Conservation (phyloP, 2,888 invertebrate species). For the Amitus sp. region DNA sequence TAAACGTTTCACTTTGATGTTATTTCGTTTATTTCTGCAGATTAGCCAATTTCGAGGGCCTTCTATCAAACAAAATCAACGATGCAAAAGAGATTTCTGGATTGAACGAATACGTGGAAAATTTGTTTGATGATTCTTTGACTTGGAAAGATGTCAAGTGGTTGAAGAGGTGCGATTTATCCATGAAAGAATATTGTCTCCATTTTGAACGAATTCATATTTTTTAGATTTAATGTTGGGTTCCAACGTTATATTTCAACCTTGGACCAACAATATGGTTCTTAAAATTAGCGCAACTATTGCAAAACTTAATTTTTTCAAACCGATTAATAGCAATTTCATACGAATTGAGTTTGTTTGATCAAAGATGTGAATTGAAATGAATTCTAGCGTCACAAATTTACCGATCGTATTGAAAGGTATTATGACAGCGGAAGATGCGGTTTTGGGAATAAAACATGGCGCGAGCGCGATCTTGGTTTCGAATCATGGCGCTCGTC, state of each 20-base stretch:
- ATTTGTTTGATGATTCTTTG: slow-evolving; percentile 81
- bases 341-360: too few relatives aligned
- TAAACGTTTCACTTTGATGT: too few relatives aligned
- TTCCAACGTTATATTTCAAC: too few relatives aligned
- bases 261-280: too few relatives aligned
- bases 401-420: slow-evolving; percentile 90
- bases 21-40: too few relatives aligned
- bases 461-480: slow-evolving; percentile 87
- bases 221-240: too few relatives aligned
- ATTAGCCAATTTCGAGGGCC: slow-evolving; percentile 82
- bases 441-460: slow-evolving; percentile 75
- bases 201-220: too few relatives aligned
- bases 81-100: slow-evolving; percentile 74
- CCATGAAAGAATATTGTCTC: too few relatives aligned
- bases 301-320: too few relatives aligned
- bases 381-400: slow-evolving; percentile 71
- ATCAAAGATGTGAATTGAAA: slow-evolving; percentile 10
- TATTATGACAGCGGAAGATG: slow-evolving; percentile 87
- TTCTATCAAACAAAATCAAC: slow-evolving; percentile 66
- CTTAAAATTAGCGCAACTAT: too few relatives aligned
- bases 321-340: too few relatives aligned
- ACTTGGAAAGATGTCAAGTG: slow-evolving; percentile 90
- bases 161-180: slow-evolving; percentile 79
- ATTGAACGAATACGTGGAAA: slow-evolving; percentile 80
- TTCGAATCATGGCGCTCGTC: slow-evolving; percentile 94